These are phyloP conservation scores for Coenonympha glycerion DNA, from an alignment of 2,888 invertebrate genomes.

Conservation along the genomic window DNA sequence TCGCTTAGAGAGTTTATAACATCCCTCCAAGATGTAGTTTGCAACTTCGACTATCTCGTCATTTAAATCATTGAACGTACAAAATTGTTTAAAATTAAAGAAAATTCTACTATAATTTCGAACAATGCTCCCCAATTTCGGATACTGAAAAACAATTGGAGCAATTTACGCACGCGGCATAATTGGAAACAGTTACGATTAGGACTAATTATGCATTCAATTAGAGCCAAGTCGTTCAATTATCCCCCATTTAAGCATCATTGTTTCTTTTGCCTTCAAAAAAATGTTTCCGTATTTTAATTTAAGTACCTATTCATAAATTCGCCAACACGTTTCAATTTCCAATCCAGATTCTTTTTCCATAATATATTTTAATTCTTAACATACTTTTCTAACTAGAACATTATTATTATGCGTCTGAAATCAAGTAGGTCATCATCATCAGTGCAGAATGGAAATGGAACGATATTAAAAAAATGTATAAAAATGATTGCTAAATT, in stretches of 20 bases:
- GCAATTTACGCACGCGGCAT: conserved; percentile 30
- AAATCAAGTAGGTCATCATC: too few species aligned
- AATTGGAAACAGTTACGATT: conserved; percentile 33
- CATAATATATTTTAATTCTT: too few species aligned
- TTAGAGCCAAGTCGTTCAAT: conserved; percentile 34
- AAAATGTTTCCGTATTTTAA: not conserved
- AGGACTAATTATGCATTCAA: conserved; percentile 36
- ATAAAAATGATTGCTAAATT: too few species aligned
- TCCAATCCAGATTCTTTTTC: too few species aligned
- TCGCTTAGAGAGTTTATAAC: too few species aligned
- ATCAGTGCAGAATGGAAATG: too few species aligned
- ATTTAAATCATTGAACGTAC: too few species aligned
- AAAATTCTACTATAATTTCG: not conserved
- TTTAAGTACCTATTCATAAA: not conserved
- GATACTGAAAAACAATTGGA: conserved; percentile 29
- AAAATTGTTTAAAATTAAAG: not conserved
- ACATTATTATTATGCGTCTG: too few species aligned
- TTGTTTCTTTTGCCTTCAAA: conserved; percentile 6
- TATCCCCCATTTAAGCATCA: conserved; percentile 17
- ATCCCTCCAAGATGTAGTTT: too few species aligned
- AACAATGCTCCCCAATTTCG: conserved; percentile 15
- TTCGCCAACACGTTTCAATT: not conserved
- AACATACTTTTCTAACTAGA: too few species aligned
- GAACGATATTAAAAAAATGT: too few species aligned
- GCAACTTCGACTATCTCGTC: too few species aligned